Evolutionary conservation across 1,140 invertebrate species (phyloP), one percentile per base, ranked within the genome.

Genomic region (Neodiprion fabricii): DNA sequence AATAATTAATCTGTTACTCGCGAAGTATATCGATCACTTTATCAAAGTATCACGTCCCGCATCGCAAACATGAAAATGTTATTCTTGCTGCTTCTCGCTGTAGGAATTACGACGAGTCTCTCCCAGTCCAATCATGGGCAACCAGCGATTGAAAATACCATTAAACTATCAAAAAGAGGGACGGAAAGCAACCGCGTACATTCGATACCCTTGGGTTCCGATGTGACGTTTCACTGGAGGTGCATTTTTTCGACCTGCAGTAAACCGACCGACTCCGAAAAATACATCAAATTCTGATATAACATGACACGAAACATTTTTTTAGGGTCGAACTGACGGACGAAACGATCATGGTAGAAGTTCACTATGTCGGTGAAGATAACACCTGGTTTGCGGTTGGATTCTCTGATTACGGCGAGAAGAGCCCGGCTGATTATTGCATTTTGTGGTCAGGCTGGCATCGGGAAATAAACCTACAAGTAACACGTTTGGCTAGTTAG

Each of bases 381-480:
- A 81, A 79, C 74, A 85, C 86, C 23, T 97, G 95, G 95, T 93
- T 98, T 77, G 95, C 95, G 3, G 81, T 98, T 70, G 98, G 98
- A 49, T 99, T 99, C 88, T 99, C 97, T 0, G 93, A 97, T 83
- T 93, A 96, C 78, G 98, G 97, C 7, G 90, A 94, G 61, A 73
- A 91, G 0, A 90, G 90, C 48, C 91, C 93, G 65, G 95, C 96
- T 1, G 97, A 99, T 89, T 92, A 96, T 75, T 97, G 96, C 80
- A 85, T 98, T 11, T 90, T 97, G 49, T 96, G 94, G 94, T 89
- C 90, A 5, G 92, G 95, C 82, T 92, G 91, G 88, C 91, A 91
- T 76, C 90, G 91, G 40, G 87, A 86, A 75, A 86, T 91, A 70
- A 89, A 92, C 78, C 90, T 95, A 80, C 90, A 95, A 90, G 95